Percentiles rank a stretch among this genome's conserved stretches.
phyloP scores from a whole-genome alignment of 2,797 vertebrate species.

The Austrolebias charrua region DNA sequence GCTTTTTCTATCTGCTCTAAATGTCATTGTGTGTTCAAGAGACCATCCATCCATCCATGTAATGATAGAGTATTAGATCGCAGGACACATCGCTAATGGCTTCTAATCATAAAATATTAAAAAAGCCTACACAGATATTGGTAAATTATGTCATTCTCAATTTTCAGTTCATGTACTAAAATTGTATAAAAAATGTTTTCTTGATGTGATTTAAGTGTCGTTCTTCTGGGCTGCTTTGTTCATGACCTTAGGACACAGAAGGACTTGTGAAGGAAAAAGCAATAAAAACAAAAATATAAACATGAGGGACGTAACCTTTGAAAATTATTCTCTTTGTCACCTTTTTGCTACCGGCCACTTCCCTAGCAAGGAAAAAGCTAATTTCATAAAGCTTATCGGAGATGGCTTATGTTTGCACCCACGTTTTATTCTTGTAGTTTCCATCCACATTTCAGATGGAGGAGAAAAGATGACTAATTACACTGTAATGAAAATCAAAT shows the following conservation, averaged over 20 bases:
- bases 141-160: constrained; percentile 56
- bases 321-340: constrained; percentile 75
- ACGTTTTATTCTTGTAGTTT: constrained; percentile 59
- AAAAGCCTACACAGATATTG: constrained; percentile 59
- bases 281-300: constrained; percentile 54
- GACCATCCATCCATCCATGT: constrained; percentile 19
- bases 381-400: constrained; percentile 74
- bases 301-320: constrained; percentile 64
- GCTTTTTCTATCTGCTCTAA: constrained; percentile 4
- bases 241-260: constrained; percentile 59
- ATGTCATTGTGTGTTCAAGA: constrained; percentile 16
- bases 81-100: constrained; percentile 47
- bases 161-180: constrained; percentile 51
- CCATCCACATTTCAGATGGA: constrained; percentile 44
- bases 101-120: constrained; percentile 66
- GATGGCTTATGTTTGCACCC: constrained; percentile 47
- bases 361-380: constrained; percentile 63
- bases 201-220: constrained; percentile 65
- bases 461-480: constrained; percentile 38
- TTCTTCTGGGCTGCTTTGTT: constrained; percentile 40
- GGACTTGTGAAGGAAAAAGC: constrained; percentile 58
- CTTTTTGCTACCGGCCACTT: constrained; percentile 65
- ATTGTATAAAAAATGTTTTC: constrained; percentile 61
- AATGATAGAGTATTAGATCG: constrained; percentile 40
- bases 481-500: constrained; percentile 48